Conservation (phyloP, 2,113 vertebrate species). For the Peromyscus leucopus region DNA sequence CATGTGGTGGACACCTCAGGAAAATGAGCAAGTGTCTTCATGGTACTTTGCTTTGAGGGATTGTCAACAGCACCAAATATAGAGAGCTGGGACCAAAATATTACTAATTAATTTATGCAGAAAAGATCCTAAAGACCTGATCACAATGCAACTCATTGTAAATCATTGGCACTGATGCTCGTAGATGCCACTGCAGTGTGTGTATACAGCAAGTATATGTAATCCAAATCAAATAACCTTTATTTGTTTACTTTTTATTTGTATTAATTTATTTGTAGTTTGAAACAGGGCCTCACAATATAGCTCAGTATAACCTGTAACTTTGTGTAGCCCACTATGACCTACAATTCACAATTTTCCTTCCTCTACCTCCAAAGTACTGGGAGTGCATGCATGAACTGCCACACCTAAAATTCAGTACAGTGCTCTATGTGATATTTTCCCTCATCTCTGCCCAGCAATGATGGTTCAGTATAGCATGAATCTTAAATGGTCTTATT, state of each 20-base stretch:
- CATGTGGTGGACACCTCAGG: not conserved
- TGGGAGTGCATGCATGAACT: not conserved
- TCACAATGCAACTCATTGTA: not conserved
- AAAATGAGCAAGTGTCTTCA: not conserved
- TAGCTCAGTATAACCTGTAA: not conserved
- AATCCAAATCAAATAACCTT: not conserved
- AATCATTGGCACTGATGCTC: not conserved
- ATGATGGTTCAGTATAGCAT: not conserved
- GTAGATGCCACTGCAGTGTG: not conserved
- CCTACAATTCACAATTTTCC: not conserved
- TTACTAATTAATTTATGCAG: not conserved
- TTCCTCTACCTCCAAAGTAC: not conserved
- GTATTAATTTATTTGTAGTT: not conserved
- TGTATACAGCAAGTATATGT: not conserved
- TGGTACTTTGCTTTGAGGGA: not conserved
- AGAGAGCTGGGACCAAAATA: too few species aligned
- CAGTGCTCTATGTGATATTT: not conserved
- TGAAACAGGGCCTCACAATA: not conserved
- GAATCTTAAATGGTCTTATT: too few species aligned
- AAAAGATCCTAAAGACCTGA: not conserved
- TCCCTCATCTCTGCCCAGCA: not conserved
- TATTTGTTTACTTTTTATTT: not conserved
- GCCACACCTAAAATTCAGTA: not conserved
- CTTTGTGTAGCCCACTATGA: not conserved
- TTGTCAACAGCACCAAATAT: not conserved